Base-by-base conservation (phyloP, 2,888 invertebrate genomes). In the Eudemis profundana region DNA sequence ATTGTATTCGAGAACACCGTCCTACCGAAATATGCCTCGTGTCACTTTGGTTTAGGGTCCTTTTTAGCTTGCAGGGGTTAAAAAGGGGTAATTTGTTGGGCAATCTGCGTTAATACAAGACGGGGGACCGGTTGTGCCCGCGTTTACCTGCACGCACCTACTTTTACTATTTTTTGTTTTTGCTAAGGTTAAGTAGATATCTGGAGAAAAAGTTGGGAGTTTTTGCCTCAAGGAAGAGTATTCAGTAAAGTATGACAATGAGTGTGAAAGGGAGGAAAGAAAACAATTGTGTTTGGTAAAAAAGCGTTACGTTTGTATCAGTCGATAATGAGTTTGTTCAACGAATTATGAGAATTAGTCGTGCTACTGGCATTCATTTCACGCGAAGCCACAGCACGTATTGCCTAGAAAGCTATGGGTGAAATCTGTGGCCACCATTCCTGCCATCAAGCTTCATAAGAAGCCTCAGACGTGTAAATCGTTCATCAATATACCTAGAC, bases 71-170 rank as follows among this genome's bases (percentile, higher is more conserved):
- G 71, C 66, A 49, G 61, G 8, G 56, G 49, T 56, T 33, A 59
- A n/a, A 63, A 68, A 66, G 67, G 73, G 69, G 80, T 83, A 84
- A 85, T 86, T 87, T 86, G 73, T 80, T 80, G 77, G 79, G 82
- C 81, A 83, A 85, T 87, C 83, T 83, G 77, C 74, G 78, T 79
- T 84, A 82, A 86, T 84, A 81, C 78, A 78, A 79, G 80, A 70
- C 75, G 74, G 62, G 61, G 67, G 81, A 83, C 83, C 79, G 81
- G 83, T 83, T 83, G 78, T 74, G 73, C 73, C 78, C 69, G 78
- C 77, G 78, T 85, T 87, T 89, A 86, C 82, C 83, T 82, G 85
- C 87, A 89, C 87, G 89, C 84, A 83, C 72, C 67, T 69, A 69
- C 66, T 69, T 65, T 69, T 61, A n/a, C 21, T 19, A 46, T 36